phyloP scores from a whole-genome alignment of 2,113 vertebrate genomes.

The Dipodomys ordii region DNA sequence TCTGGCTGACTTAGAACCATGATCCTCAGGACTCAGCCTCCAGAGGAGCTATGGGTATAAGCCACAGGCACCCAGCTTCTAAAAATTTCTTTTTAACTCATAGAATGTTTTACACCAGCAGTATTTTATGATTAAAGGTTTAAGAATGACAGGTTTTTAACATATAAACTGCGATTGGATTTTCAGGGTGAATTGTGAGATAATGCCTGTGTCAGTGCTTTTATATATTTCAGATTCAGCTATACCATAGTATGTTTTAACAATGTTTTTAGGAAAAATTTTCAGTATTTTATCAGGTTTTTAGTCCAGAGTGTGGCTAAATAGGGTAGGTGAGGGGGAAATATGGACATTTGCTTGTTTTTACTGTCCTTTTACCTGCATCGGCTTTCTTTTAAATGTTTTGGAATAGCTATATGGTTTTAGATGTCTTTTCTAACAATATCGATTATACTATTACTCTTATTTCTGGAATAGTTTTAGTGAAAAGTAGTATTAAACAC shows the following conservation, averaged over 20 bases:
- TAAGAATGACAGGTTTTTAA: slow-evolving; percentile 38
- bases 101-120: background rate
- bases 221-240: background rate
- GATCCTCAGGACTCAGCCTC: no score
- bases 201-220: background rate
- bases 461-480: slow-evolving; percentile 6
- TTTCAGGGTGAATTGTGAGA: slow-evolving; percentile 14
- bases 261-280: slow-evolving; percentile 8
- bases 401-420: background rate
- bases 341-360: background rate
- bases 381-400: slow-evolving; percentile 12
- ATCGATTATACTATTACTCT: background rate
- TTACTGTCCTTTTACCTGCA: background rate
- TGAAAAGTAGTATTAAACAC: background rate
- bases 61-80: no score
- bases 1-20: no score
- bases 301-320: background rate
- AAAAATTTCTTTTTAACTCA: background rate
- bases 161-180: background rate
- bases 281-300: background rate
- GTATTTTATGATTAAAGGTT: background rate
- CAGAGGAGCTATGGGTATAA: no score
- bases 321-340: background rate
- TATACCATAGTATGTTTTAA: slow-evolving; percentile 11
- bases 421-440: background rate